Conservation (phyloP, 2,113 vertebrate species). For the Theropithecus gelada region DNA sequence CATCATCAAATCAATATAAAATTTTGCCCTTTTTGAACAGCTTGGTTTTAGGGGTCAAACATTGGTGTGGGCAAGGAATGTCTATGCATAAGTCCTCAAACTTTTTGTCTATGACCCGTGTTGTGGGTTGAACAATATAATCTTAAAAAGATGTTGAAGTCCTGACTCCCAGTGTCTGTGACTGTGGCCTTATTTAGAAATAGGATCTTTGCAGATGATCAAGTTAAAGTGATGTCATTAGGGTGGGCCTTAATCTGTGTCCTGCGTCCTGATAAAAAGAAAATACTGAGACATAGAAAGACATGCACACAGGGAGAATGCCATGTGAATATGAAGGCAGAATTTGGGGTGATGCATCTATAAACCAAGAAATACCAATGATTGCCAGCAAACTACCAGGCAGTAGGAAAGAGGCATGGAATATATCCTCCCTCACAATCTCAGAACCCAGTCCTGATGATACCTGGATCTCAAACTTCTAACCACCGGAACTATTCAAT, state of each 20-base stretch:
- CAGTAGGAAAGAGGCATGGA: background rate
- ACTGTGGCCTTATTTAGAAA: background rate
- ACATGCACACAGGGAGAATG: background rate
- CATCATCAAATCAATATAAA: slow-evolving; percentile 84
- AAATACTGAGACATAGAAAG: background rate
- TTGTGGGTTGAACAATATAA: background rate
- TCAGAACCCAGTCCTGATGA: background rate
- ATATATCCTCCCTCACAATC: background rate
- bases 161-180: background rate
- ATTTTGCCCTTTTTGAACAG: slow-evolving; percentile 64
- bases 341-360: background rate
- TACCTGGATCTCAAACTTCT: background rate
- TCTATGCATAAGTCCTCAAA: background rate
- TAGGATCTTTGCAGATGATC: background rate
- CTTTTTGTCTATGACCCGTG: background rate
- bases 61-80: slow-evolving; percentile 2
- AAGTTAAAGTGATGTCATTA: background rate
- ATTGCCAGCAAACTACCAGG: background rate
- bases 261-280: background rate
- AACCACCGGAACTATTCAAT: background rate
- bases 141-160: background rate
- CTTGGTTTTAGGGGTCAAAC: background rate
- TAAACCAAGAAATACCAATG: background rate
- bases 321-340: background rate
- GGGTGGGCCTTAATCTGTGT: background rate